Percentiles rank a stretch among this genome's conserved stretches.
These are phyloP conservation scores for Umimayanthus kanabou DNA, from an alignment of 92 coral and sea anemone genomes.

Conservation along the genomic window DNA sequence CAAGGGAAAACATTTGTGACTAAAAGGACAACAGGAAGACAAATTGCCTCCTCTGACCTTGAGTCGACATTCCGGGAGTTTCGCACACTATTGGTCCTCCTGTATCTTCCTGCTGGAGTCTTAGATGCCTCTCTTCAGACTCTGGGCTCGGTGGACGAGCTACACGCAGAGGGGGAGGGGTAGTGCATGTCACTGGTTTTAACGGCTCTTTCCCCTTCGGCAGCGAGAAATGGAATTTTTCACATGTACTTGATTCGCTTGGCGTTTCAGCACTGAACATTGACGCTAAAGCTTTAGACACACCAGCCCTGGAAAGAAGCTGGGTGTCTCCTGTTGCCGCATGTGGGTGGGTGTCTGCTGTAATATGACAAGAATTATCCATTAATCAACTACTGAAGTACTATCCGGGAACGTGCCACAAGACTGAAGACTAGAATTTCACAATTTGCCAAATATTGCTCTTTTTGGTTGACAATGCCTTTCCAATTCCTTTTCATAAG, in stretches of 20 bases:
- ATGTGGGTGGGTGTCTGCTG: constrained; percentile 2
- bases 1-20: not conserved
- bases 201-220: constrained; percentile 73
- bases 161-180: constrained; percentile 74
- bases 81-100: constrained; percentile 60
- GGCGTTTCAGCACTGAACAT: constrained; percentile 69
- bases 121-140: constrained; percentile 46
- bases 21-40: not conserved
- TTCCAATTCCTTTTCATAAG: too few relatives aligned
- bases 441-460: too few relatives aligned
- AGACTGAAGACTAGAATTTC: too few relatives aligned
- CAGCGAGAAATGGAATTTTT: constrained; percentile 80
- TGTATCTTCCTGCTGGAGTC: constrained; percentile 11
- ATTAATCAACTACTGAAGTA: too few relatives aligned
- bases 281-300: constrained; percentile 49
- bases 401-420: too few relatives aligned
- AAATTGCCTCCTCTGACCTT: constrained; percentile 53
- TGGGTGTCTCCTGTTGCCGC: constrained; percentile 7
- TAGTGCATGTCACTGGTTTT: constrained; percentile 66
- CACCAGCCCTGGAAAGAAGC: constrained; percentile 24
- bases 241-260: constrained; percentile 71
- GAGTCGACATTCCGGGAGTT: constrained; percentile 75
- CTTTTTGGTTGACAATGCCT: too few relatives aligned
- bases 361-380: not conserved
- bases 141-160: constrained; percentile 46